These are phyloP conservation scores for Gila robusta DNA, from an alignment of 2,797 vertebrate genomes.

Conservation along the genomic window DNA sequence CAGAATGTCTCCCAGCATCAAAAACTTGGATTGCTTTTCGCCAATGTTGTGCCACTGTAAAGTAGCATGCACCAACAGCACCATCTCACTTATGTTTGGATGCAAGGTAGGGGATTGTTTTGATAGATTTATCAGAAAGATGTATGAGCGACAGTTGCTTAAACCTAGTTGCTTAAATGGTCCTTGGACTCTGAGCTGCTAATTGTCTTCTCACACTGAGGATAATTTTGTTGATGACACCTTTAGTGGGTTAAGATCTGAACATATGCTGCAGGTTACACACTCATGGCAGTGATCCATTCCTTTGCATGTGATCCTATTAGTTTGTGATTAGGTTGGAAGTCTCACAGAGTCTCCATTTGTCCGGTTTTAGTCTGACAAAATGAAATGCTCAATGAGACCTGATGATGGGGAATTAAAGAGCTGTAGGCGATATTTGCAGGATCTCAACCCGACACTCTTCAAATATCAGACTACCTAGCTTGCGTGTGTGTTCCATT, in stretches of 20 bases:
- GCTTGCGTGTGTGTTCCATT: not conserved
- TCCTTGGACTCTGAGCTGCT: slow-evolving; percentile 12
- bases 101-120: slow-evolving; percentile 83
- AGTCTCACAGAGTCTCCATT: slow-evolving; percentile 27
- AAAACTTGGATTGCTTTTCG: slow-evolving; percentile 88
- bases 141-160: slow-evolving; percentile 6
- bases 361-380: slow-evolving; percentile 31
- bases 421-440: slow-evolving; percentile 12
- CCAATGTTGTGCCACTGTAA: slow-evolving; percentile 90
- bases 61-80: slow-evolving; percentile 89
- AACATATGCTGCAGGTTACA: slow-evolving; percentile 31
- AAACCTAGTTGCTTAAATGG: not conserved
- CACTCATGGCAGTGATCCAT: slow-evolving; percentile 12
- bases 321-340: slow-evolving; percentile 14
- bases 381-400: slow-evolving; percentile 39
- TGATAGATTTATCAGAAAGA: not conserved
- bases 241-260: slow-evolving; percentile 29
- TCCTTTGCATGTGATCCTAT: slow-evolving; percentile 25
- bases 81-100: slow-evolving; percentile 90
- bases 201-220: slow-evolving; percentile 19
- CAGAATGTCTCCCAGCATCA: slow-evolving; percentile 81
- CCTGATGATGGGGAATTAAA: slow-evolving; percentile 33
- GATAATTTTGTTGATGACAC: slow-evolving; percentile 13
- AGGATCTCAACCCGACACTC: not conserved
- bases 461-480: slow-evolving; percentile 9